phyloP scores from a whole-genome alignment of 1,140 invertebrate genomes.

The Procambarus virginalis region DNA sequence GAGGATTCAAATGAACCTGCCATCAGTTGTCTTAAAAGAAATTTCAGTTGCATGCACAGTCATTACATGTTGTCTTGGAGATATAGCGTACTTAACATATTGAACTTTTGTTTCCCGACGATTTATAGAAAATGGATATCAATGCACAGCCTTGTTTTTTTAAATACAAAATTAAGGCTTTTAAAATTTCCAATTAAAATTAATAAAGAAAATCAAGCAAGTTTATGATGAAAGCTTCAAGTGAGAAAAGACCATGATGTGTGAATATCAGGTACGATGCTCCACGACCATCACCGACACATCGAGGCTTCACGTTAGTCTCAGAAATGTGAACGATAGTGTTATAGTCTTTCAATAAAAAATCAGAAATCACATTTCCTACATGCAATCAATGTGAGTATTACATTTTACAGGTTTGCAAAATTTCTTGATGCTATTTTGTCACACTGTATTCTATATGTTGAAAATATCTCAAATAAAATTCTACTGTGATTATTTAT shows the following conservation, averaged over 20 bases:
- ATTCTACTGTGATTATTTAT: neutral
- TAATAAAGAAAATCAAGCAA: neutral
- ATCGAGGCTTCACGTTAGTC: neutral
- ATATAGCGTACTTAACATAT: neutral
- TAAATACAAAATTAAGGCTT: neutral
- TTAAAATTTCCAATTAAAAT: neutral
- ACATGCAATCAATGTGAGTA: neutral
- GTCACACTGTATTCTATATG: neutral
- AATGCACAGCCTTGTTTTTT: neutral
- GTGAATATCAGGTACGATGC: slow-evolving; percentile 37
- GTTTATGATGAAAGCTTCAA: slow-evolving; percentile 3
- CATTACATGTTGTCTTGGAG: neutral
- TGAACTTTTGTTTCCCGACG: neutral
- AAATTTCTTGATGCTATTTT: neutral
- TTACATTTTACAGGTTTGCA: neutral
- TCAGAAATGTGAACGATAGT: neutral
- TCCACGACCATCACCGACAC: slow-evolving; percentile 40
- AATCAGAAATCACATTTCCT: neutral
- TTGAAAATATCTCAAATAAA: neutral
- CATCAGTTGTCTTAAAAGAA: neutral
- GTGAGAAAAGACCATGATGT: slow-evolving; percentile 28
- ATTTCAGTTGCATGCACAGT: neutral
- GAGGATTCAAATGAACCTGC: neutral
- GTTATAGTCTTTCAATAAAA: neutral
- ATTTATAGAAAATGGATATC: neutral